These are phyloP conservation scores for Turritopsis rubra DNA, from an alignment of 30 jellyfish, hydroid and myxozoan genomes.

Conservation along the genomic window DNA sequence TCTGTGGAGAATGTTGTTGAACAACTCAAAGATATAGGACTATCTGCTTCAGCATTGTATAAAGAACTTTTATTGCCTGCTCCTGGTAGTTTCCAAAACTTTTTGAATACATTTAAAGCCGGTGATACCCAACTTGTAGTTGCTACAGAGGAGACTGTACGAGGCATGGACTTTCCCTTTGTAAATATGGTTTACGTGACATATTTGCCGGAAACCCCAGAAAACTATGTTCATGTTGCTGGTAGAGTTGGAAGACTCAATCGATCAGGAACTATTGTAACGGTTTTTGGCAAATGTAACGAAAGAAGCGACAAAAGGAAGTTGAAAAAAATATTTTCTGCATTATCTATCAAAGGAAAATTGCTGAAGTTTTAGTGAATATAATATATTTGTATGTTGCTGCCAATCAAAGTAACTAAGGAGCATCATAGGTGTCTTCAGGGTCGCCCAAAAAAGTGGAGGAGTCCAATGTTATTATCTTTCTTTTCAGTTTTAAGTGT, in stretches of 20 bases:
- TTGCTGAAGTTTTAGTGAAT: background rate
- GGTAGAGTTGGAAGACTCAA: slow-evolving; percentile 93
- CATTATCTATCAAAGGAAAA: slow-evolving; percentile 27
- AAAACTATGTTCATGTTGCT: slow-evolving; percentile 83
- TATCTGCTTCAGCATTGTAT: slow-evolving; percentile 57
- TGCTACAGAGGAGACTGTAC: slow-evolving; percentile 87
- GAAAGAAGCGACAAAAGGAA: slow-evolving; percentile 19
- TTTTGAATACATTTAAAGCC: slow-evolving; percentile 49
- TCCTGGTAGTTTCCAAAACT: slow-evolving; percentile 29
- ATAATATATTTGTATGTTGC: too few relatives aligned
- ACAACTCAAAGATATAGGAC: slow-evolving; percentile 36
- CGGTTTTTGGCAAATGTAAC: slow-evolving; percentile 46
- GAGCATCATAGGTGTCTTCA: too few relatives aligned
- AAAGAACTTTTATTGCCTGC: slow-evolving; percentile 51
- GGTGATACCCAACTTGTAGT: slow-evolving; percentile 83
- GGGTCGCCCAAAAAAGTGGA: too few relatives aligned
- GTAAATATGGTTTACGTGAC: slow-evolving; percentile 53
- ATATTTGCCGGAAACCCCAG: slow-evolving; percentile 63
- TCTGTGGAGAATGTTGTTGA: slow-evolving; percentile 53
- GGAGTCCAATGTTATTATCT: too few relatives aligned
- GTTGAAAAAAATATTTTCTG: slow-evolving; percentile 4
- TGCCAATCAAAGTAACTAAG: too few relatives aligned
- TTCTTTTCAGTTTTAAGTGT: too few relatives aligned
- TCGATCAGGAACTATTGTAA: slow-evolving; percentile 55
- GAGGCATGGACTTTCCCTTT: slow-evolving; percentile 88